Percentiles rank a stretch among this genome's conserved stretches.
Evolutionary conservation across 2,888 invertebrate genomes (phyloP).

Genomic region (Meta bourneti): DNA sequence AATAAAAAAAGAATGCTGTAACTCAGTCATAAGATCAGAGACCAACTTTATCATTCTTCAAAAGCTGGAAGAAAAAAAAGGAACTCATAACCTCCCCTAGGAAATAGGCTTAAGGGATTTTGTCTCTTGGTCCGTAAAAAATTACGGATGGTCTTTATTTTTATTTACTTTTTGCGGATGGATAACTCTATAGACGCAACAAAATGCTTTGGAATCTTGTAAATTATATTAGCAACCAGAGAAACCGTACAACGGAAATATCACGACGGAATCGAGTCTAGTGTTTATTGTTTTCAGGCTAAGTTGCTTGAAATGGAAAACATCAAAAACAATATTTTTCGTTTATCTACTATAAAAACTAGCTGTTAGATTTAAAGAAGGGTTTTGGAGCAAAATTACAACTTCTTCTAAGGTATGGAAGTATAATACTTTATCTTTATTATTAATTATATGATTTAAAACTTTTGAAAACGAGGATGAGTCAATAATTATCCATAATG

Average conservation of each 20-base stretch:
- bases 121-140: constrained; percentile 25
- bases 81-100: constrained; percentile 9
- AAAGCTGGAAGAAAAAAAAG: background rate
- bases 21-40: constrained; percentile 1
- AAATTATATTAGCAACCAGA: background rate
- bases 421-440: no score
- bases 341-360: no score
- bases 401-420: no score
- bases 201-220: background rate
- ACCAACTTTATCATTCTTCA: constrained; percentile 24
- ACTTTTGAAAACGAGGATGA: no score
- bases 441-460: no score
- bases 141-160: background rate
- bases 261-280: background rate
- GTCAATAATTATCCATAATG: no score
- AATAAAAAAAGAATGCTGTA: constrained; percentile 7
- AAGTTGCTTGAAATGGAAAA: no score
- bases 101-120: constrained; percentile 19
- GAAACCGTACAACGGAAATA: background rate
- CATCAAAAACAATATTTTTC: no score
- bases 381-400: no score
- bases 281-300: no score
- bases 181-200: background rate
- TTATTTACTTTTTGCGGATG: background rate
- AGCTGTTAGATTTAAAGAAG: no score